Evolutionary conservation across 1,140 invertebrate genomes (phyloP).

Genomic region (Elysia chlorotica): DNA sequence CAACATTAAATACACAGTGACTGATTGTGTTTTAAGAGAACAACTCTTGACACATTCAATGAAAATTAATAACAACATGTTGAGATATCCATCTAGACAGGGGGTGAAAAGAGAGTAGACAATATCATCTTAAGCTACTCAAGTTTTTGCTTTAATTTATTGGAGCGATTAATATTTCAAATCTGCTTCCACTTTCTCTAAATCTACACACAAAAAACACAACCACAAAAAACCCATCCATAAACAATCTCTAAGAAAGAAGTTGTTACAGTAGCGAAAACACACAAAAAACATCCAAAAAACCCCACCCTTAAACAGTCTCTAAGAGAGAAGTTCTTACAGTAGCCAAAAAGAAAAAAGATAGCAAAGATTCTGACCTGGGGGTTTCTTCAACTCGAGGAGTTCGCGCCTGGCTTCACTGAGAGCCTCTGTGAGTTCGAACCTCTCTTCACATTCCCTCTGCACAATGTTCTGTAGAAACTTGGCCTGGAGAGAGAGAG

Average conservation of each 20-base stretch:
- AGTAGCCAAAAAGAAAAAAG: neutral
- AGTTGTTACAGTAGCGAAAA: neutral
- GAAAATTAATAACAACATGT: too few species aligned
- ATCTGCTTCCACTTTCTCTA: neutral
- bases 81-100: too few species aligned
- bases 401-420: slow-evolving; percentile 53
- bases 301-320: neutral
- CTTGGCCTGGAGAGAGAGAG: slow-evolving; percentile 11
- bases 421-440: slow-evolving; percentile 57
- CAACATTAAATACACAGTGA: too few species aligned
- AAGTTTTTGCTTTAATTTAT: too few species aligned
- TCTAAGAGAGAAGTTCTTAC: neutral
- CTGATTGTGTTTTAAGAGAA: too few species aligned
- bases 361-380: slow-evolving; percentile 32
- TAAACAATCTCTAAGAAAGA: neutral
- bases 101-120: too few species aligned
- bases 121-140: too few species aligned
- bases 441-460: slow-evolving; percentile 59
- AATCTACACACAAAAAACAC: neutral
- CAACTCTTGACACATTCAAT: too few species aligned
- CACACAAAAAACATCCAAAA: neutral
- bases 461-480: slow-evolving; percentile 57
- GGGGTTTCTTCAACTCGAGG: slow-evolving; percentile 48
- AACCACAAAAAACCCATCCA: neutral
- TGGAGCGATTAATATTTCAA: too few species aligned